Evolutionary conservation across 30 jellyfish, hydroid and myxozoan species (phyloP).

Genomic region (Sanderia malayensis): DNA sequence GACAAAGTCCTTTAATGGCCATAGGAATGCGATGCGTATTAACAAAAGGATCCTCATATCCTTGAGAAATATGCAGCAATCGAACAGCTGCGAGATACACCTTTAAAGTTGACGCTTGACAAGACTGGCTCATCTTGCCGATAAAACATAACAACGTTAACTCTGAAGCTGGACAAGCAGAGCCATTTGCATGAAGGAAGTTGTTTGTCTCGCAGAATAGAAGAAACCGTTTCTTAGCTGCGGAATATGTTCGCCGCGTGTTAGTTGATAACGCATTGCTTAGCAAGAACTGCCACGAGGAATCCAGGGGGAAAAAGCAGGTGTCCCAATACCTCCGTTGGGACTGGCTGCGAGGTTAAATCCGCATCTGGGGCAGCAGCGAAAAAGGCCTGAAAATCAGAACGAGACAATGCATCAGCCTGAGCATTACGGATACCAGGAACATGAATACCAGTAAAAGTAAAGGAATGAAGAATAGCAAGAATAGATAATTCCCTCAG

Average conservation of each 20-base stretch:
- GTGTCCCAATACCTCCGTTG: background rate
- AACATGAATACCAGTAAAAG: background rate
- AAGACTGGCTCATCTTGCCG: background rate
- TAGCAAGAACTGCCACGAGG: background rate
- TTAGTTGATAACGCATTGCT: background rate
- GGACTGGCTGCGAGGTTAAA: background rate
- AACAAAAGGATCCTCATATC: background rate
- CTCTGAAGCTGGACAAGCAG: background rate
- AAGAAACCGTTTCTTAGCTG: background rate
- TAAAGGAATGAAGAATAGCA: background rate
- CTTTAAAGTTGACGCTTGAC: background rate
- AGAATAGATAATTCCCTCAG: background rate
- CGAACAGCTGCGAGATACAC: background rate
- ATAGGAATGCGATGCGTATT: background rate
- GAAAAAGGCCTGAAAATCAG: background rate
- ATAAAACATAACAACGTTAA: background rate
- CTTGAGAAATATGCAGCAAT: background rate
- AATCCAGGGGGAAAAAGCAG: background rate
- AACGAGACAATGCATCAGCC: background rate
- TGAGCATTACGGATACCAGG: background rate
- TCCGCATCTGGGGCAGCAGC: constrained; percentile 1
- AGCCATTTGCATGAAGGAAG: background rate
- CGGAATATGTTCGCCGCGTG: background rate
- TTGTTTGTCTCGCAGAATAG: background rate
- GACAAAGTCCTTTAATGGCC: background rate